A percentile compares a stretch with the other conserved stretches of the same genome.
Evolutionary conservation across 2,797 vertebrate species (phyloP).

Genomic region (Garrulus glandarius): DNA sequence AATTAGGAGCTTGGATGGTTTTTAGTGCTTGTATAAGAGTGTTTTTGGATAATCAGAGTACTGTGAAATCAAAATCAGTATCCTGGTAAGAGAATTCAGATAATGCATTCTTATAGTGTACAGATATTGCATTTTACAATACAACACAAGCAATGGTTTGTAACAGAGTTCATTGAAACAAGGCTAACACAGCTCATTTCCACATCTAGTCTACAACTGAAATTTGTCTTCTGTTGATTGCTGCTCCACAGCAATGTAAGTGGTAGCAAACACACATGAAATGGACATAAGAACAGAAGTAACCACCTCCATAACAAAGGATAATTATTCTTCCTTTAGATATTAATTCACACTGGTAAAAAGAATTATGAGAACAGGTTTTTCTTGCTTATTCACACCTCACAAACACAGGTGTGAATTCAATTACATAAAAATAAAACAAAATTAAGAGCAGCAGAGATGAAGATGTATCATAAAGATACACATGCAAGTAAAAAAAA

Average conservation of each 20-base stretch:
- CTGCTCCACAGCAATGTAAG: neutral
- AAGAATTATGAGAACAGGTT: neutral
- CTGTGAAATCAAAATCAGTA: neutral
- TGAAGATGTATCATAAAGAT: neutral
- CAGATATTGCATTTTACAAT: neutral
- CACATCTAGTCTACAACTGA: neutral
- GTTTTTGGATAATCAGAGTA: neutral
- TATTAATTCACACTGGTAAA: neutral
- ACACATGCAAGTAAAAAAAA: neutral
- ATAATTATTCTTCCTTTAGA: neutral
- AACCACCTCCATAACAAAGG: neutral
- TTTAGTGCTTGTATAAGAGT: neutral
- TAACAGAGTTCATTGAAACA: neutral
- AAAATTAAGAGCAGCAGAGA: neutral
- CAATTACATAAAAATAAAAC: neutral
- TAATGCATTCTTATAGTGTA: neutral
- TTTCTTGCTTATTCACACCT: neutral
- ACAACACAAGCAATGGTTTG: neutral
- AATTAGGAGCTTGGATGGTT: neutral
- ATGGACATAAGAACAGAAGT: neutral
- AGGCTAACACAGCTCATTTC: neutral
- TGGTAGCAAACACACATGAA: neutral
- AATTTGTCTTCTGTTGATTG: neutral
- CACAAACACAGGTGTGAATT: neutral
- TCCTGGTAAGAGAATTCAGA: neutral